phyloP scores from a whole-genome alignment of 2,797 vertebrate species.

The Parauchenoglanis punctatus region DNA sequence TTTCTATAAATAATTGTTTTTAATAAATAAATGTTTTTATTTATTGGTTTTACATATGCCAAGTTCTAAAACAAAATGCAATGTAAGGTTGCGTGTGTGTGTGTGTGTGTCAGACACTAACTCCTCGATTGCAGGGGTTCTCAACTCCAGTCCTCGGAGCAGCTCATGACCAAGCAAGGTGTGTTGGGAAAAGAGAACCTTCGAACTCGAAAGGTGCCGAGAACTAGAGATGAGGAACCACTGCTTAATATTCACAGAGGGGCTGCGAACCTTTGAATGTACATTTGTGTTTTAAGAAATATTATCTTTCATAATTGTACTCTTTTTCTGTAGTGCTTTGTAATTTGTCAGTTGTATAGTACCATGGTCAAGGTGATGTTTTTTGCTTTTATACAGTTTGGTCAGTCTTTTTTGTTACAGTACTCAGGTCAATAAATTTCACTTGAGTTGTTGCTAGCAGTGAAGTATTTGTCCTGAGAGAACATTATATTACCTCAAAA shows the following conservation, averaged over 20 bases:
- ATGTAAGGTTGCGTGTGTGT: constrained; percentile 38
- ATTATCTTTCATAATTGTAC: constrained; percentile 19
- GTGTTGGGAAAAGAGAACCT: not conserved
- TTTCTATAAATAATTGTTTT: constrained; percentile 61
- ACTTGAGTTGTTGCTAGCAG: constrained; percentile 41
- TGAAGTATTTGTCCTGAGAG: not conserved
- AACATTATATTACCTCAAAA: not conserved
- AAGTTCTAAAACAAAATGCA: constrained; percentile 45
- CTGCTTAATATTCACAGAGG: constrained; percentile 27
- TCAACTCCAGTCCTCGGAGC: constrained; percentile 6
- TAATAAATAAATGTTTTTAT: constrained; percentile 59
- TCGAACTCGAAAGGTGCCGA: not conserved
- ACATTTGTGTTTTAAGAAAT: constrained; percentile 83
- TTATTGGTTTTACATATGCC: constrained; percentile 56
- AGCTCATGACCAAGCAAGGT: not conserved
- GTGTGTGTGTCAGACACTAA: constrained; percentile 40
- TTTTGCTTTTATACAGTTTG: constrained; percentile 80
- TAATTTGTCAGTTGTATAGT: constrained; percentile 70
- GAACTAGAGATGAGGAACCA: not conserved
- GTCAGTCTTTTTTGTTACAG: constrained; percentile 71
- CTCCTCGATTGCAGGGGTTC: constrained; percentile 9
- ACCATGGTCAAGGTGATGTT: constrained; percentile 71
- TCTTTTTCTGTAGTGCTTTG: constrained; percentile 76
- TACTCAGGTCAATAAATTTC: constrained; percentile 85
- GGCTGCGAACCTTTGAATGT: constrained; percentile 78